Conservation (phyloP, 2,113 vertebrate species). For the Chamaetylas fuelleborni region DNA sequence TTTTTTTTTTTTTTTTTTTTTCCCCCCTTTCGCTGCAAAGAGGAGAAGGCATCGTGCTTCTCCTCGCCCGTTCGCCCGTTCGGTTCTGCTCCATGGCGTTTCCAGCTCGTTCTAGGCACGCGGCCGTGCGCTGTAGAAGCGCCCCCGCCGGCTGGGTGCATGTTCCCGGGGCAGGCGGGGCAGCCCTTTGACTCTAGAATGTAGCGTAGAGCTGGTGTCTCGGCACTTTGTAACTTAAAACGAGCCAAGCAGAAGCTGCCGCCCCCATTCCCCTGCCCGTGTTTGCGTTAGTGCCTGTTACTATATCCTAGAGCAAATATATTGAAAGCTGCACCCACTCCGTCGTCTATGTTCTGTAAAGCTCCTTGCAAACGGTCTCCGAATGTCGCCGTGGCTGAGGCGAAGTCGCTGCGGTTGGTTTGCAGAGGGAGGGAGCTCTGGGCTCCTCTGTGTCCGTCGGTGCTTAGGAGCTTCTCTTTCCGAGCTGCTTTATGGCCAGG, state of each 20-base stretch:
- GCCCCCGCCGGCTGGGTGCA: background rate
- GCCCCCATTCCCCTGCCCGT: background rate
- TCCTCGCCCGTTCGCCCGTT: background rate
- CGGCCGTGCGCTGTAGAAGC: background rate
- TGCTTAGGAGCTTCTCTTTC: background rate
- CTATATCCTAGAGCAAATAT: constrained; percentile 48
- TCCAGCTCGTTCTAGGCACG: background rate
- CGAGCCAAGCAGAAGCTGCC: background rate
- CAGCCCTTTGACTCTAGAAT: background rate
- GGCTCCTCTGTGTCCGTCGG: background rate
- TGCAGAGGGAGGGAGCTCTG: background rate
- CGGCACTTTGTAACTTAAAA: background rate
- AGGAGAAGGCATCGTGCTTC: background rate
- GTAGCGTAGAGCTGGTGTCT: background rate
- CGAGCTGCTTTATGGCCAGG: background rate
- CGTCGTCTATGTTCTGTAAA: background rate
- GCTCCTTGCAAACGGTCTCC: background rate
- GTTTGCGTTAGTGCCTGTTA: constrained; percentile 41
- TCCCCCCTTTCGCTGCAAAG: background rate
- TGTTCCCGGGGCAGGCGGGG: background rate
- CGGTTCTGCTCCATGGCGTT: background rate
- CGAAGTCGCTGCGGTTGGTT: accelerated
- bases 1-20: background rate
- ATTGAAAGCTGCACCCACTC: constrained; percentile 14
- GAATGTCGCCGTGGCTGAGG: background rate